phyloP scores from a whole-genome alignment of 2,797 vertebrate species.

The Pyrocephalus nanus region DNA sequence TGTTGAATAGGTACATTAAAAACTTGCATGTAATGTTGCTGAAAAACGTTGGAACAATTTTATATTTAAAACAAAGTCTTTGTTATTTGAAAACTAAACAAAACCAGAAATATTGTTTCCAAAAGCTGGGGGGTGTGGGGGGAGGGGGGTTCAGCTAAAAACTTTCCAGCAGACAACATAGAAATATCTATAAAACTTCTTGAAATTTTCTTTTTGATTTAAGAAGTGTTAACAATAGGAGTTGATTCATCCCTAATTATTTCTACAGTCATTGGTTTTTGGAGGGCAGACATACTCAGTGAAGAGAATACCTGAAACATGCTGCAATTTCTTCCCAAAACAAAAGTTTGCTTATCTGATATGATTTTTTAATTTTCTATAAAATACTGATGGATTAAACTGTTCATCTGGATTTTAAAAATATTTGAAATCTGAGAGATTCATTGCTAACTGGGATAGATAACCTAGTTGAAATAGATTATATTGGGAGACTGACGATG shows the following conservation, averaged over 20 bases:
- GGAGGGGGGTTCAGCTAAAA: fast-evolving
- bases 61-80: not conserved
- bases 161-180: not conserved
- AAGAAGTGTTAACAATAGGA: not conserved
- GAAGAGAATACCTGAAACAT: not conserved
- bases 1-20: not conserved
- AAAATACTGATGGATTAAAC: not conserved
- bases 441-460: not conserved
- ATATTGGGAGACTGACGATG: not conserved
- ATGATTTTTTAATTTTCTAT: no score
- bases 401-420: not conserved
- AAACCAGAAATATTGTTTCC: not conserved
- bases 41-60: not conserved
- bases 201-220: not conserved
- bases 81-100: not conserved
- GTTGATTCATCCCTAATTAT: not conserved
- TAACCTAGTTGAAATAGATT: not conserved
- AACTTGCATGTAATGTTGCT: not conserved
- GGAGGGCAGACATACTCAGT: not conserved
- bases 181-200: not conserved
- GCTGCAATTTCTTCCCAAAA: not conserved
- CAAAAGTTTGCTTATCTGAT: not conserved
- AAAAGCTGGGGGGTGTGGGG: fast-evolving
- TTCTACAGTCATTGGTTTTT: not conserved
- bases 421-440: not conserved